Conservation (phyloP, 1,140 invertebrate species). For the Nomia melanderi region DNA sequence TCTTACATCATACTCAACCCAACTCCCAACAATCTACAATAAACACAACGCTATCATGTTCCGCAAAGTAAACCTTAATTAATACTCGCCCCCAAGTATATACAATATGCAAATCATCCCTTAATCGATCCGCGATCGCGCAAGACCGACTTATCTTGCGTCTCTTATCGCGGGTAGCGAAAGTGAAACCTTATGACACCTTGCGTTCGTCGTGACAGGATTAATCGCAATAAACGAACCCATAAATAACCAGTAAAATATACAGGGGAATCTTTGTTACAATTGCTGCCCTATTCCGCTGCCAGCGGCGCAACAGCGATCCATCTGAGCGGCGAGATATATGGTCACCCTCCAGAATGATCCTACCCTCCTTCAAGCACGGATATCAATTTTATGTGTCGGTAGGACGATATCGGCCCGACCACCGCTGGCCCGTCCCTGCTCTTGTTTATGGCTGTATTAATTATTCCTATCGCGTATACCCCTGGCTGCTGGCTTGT, state of each 20-base stretch:
- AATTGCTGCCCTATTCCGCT: constrained; percentile 9
- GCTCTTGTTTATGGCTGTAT: constrained; percentile 69
- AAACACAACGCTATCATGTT: too few species aligned
- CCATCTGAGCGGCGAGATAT: constrained; percentile 22
- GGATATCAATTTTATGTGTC: constrained; percentile 69
- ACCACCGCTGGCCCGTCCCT: constrained; percentile 15
- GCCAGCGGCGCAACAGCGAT: neutral
- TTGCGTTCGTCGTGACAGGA: neutral
- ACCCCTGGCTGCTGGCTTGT: constrained; percentile 50
- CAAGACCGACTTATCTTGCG: neutral
- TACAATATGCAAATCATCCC: neutral
- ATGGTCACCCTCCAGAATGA: constrained; percentile 36
- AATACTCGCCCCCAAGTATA: too few species aligned
- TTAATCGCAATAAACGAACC: constrained; percentile 10
- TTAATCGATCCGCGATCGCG: neutral
- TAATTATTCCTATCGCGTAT: constrained; percentile 74
- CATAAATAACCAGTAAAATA: constrained; percentile 27
- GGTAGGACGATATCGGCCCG: constrained; percentile 62
- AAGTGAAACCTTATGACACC: neutral
- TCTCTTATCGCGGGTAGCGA: neutral
- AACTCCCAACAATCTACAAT: too few species aligned
- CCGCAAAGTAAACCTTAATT: too few species aligned
- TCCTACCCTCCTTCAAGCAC: constrained; percentile 46
- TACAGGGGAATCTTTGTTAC: constrained; percentile 7
- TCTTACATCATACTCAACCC: too few species aligned